These are phyloP conservation scores for Rhynchonema sp. DNA, from an alignment of 2,888 invertebrate genomes.

Conservation along the genomic window DNA sequence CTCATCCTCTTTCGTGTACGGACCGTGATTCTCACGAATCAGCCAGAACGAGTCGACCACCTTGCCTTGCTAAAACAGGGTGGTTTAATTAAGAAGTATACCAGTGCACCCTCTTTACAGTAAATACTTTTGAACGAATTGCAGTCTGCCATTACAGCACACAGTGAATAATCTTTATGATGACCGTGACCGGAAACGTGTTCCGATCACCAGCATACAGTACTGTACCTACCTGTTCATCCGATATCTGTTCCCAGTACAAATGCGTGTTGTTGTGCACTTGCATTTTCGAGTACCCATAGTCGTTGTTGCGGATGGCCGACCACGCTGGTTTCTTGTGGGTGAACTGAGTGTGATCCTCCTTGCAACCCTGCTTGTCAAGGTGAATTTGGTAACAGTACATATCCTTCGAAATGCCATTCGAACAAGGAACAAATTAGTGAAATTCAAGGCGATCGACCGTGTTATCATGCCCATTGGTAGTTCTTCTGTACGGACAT, in stretches of 20 bases:
- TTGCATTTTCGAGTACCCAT: conserved; percentile 69
- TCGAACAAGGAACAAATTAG: no score
- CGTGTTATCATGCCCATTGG: no score
- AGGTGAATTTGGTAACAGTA: no score
- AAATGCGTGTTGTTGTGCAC: conserved; percentile 56
- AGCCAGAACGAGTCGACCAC: conserved; percentile 26
- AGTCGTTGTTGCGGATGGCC: conserved; percentile 64
- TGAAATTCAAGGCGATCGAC: no score
- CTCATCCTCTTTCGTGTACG: background rate
- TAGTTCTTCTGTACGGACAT: no score
- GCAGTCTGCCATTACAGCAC: no score
- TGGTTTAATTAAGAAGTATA: background rate
- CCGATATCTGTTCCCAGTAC: conserved; percentile 60
- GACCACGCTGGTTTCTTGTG: conserved; percentile 50
- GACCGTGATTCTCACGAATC: conserved; percentile 16
- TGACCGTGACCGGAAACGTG: no score
- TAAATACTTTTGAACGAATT: no score
- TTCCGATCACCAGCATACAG: background rate
- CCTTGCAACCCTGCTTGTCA: conserved; percentile 53
- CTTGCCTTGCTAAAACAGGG: conserved; percentile 19
- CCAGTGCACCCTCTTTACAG: no score
- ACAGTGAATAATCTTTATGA: no score
- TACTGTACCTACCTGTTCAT: conserved; percentile 25
- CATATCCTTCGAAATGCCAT: no score
- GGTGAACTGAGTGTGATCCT: conserved; percentile 56